A percentile compares a stretch with the other conserved stretches of the same genome.
phyloP scores from a whole-genome alignment of 2,797 vertebrate genomes.

The Acipenser ruthenus region DNA sequence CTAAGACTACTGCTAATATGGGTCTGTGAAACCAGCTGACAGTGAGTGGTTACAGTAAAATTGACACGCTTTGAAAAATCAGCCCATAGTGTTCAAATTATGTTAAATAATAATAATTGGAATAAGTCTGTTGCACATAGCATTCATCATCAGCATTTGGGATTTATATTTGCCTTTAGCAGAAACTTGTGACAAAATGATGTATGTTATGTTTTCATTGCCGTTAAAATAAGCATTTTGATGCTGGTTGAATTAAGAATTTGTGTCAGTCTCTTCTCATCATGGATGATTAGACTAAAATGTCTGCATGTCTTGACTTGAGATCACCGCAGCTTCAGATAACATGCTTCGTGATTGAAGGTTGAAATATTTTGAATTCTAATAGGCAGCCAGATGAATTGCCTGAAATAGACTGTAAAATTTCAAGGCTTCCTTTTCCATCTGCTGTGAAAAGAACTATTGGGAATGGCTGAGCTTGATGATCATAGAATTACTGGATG shows the following conservation, averaged over 20 bases:
- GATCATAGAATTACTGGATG: slow-evolving; percentile 99
- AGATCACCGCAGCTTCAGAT: slow-evolving; percentile 98
- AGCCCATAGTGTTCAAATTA: not conserved
- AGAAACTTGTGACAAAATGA: slow-evolving; percentile 66
- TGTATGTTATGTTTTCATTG: slow-evolving; percentile 81
- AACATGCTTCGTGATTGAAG: slow-evolving; percentile 99
- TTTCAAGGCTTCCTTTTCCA: slow-evolving; percentile 93
- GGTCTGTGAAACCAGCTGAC: too few relatives aligned
- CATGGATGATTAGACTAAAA: slow-evolving; percentile 99
- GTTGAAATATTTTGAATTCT: slow-evolving; percentile 99
- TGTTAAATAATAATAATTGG: not conserved
- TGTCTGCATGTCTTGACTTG: slow-evolving; percentile 98
- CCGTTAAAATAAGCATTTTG: slow-evolving; percentile 98
- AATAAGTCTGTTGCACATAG: not conserved
- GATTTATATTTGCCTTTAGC: slow-evolving; percentile 70
- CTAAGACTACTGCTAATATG: too few relatives aligned
- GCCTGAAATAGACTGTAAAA: slow-evolving; percentile 99
- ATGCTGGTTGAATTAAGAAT: slow-evolving; percentile 94
- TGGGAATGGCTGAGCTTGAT: slow-evolving; percentile 98
- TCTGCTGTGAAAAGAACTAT: slow-evolving; percentile 99
- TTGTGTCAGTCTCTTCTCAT: slow-evolving; percentile 98
- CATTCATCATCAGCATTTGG: slow-evolving; percentile 55
- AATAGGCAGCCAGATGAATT: slow-evolving; percentile 99
- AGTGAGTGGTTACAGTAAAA: too few relatives aligned
- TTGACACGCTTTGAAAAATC: too few relatives aligned